phyloP scores from a whole-genome alignment of 2,797 vertebrate genomes.

The Dermochelys coriacea region DNA sequence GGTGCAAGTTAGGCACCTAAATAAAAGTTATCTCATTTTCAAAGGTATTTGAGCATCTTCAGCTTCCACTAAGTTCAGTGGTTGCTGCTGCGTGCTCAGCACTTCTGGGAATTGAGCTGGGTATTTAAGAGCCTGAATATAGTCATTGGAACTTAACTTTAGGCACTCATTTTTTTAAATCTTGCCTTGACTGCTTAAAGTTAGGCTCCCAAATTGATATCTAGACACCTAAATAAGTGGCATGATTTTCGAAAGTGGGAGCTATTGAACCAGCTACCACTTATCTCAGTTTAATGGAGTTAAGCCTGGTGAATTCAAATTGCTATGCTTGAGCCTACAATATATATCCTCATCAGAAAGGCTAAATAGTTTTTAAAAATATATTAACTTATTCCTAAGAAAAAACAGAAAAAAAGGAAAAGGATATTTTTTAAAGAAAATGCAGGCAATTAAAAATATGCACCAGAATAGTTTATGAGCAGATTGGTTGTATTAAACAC shows the following conservation, averaged over 20 bases:
- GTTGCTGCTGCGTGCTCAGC: not conserved
- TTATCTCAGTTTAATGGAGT: not conserved
- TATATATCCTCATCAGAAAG: rapidly evolving
- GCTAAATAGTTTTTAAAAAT: not conserved
- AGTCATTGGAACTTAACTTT: not conserved
- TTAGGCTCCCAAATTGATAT: not conserved
- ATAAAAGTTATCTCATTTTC: not conserved
- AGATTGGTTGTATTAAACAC: not conserved
- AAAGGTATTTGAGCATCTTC: not conserved
- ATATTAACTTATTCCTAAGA: not conserved
- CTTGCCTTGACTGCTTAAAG: not conserved
- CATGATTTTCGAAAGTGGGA: not conserved
- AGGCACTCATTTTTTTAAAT: not conserved
- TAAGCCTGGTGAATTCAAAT: not conserved
- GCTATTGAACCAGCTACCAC: not conserved
- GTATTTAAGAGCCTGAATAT: not conserved
- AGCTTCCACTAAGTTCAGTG: not conserved
- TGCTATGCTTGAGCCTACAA: not conserved
- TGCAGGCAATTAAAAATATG: not conserved
- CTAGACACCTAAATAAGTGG: not conserved
- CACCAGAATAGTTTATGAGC: not conserved
- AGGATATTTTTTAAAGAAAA: not conserved
- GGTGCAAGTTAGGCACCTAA: not conserved
- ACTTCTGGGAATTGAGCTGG: not conserved
- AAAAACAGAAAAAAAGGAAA: not conserved